Percentiles rank a stretch among this genome's conserved stretches.
Evolutionary conservation across 2,888 invertebrate species (phyloP).

Genomic region (Andrena fulva): DNA sequence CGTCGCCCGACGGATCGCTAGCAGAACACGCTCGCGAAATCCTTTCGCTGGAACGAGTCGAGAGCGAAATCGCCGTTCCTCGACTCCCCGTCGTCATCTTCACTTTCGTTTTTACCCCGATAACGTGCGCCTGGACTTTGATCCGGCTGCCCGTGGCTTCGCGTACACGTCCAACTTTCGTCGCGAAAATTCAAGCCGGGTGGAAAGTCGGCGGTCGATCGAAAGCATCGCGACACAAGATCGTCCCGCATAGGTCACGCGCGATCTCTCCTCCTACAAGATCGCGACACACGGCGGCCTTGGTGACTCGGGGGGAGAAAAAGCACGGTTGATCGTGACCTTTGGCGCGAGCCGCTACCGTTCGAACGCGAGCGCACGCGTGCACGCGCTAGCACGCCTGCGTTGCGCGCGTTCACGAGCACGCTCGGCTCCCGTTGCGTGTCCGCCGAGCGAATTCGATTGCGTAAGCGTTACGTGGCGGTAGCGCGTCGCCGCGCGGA

Average conservation of each 20-base stretch:
- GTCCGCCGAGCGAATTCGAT: constrained; percentile 63
- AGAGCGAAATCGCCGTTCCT: neutral
- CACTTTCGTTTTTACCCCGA: constrained; percentile 25
- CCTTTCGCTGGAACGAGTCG: constrained; percentile 38
- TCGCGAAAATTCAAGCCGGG: too few relatives aligned
- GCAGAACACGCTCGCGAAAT: constrained; percentile 21
- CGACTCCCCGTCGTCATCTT: neutral
- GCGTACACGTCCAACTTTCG: neutral
- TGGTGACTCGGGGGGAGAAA: constrained; percentile 71
- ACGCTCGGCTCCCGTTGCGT: constrained; percentile 49
- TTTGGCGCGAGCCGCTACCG: constrained; percentile 70
- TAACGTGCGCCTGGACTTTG: neutral
- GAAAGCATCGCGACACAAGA: constrained; percentile 21
- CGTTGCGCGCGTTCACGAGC: constrained; percentile 32
- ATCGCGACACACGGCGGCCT: constrained; percentile 62
- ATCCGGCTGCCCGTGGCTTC: neutral
- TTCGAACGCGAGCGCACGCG: constrained; percentile 57
- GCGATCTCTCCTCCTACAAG: constrained; percentile 65
- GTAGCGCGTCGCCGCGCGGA: constrained; percentile 23
- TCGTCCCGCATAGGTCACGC: constrained; percentile 62
- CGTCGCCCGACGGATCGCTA: constrained; percentile 43
- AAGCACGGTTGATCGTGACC: constrained; percentile 74
- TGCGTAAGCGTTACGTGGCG: constrained; percentile 58
- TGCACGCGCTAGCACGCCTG: constrained; percentile 36
- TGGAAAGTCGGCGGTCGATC: neutral